Base-by-base conservation (phyloP, 2,113 vertebrate species). In the Ophthalmolycus amberensis region DNA sequence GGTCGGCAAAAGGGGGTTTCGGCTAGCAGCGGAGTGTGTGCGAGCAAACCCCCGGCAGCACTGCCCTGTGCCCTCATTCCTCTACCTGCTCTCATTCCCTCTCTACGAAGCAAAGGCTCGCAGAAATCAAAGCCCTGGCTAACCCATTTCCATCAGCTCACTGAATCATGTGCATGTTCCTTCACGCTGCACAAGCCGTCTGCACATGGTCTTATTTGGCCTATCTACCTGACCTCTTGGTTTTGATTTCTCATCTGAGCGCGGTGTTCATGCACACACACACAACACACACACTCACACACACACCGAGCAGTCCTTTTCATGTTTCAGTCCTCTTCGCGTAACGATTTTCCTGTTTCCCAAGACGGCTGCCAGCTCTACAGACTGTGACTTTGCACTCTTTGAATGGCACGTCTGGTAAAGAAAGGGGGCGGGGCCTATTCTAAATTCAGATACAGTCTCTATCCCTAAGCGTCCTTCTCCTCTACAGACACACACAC, bases 41-140 rank as follows among this genome's bases (percentile, higher is more conserved):
- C 67, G 63, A 34, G 71, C 69, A 78, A 84, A 32, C 85, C 76
- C 60, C 8, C 34, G 84, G 74, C 82, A 50, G 78, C 75, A n/a
- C 67, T 37, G 72, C 77, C 79, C 71, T 59, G 40, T 52, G 63
- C 70, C 42, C 79, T 80, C 84, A 86, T 91, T 91, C 77, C 79
- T 90, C 89, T 81, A 91, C 71, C 82, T 89, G 80, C 87, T 86
- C 81, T 65, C 80, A 69, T 92, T 90, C 80, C 83, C 82, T 76
- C 72, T 74, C 46, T 20, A n/a, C 58, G 63, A 69, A 66, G 71
- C 75, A 83, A 59, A 82, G 34, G 20, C 67, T 81, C 34, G 71
- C 78, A 73, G 71, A 86, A 80, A 48, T 60, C 32, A 44, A 83
- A 75, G 68, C 84, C 52, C 72, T 8, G 58, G 77, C 77, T 83